Conservation (phyloP, 2,888 invertebrate genomes). For the Hypomecis punctinalis region DNA sequence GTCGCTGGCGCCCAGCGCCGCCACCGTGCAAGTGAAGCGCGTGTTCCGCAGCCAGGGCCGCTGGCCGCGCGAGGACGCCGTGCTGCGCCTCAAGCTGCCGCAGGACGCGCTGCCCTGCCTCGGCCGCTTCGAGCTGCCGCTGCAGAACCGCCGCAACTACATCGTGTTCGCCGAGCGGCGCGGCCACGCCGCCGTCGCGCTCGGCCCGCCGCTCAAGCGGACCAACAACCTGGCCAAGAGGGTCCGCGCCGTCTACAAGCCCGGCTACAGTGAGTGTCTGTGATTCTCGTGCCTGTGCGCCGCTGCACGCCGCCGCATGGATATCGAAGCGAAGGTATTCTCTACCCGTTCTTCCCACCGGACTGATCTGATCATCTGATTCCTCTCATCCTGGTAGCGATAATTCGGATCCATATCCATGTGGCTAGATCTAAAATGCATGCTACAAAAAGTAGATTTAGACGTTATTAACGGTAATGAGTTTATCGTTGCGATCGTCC, state of each 20-base stretch:
- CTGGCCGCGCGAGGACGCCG: conserved; percentile 75
- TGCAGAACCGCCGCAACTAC: conserved; percentile 76
- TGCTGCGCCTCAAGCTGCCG: conserved; percentile 70
- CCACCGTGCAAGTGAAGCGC: conserved; percentile 75
- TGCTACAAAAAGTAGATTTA: conserved; percentile 29
- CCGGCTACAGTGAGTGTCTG: conserved; percentile 80
- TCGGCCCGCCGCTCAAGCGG: conserved; percentile 77
- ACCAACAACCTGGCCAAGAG: conserved; percentile 74
- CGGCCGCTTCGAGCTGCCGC: conserved; percentile 79
- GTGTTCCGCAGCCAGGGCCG: conserved; percentile 74
- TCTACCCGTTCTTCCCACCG: conserved; percentile 1
- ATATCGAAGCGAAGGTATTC: conserved; percentile 46
- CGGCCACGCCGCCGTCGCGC: conserved; percentile 76
- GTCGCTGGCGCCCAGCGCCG: conserved; percentile 73
- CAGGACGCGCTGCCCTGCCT: conserved; percentile 68
- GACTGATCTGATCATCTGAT: not conserved
- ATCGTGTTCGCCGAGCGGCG: conserved; percentile 81
- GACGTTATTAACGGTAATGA: conserved; percentile 38
- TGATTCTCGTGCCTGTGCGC: conserved; percentile 35
- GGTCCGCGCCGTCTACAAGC: conserved; percentile 80
- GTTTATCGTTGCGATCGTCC: conserved; percentile 42
- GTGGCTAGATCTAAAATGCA: conserved; percentile 46
- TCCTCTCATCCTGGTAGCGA: too few species aligned
- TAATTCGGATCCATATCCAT: conserved; percentile 48
- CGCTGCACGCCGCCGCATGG: conserved; percentile 51